phyloP scores from a whole-genome alignment of 2,888 invertebrate genomes.

The Ptychoptera contaminata region DNA sequence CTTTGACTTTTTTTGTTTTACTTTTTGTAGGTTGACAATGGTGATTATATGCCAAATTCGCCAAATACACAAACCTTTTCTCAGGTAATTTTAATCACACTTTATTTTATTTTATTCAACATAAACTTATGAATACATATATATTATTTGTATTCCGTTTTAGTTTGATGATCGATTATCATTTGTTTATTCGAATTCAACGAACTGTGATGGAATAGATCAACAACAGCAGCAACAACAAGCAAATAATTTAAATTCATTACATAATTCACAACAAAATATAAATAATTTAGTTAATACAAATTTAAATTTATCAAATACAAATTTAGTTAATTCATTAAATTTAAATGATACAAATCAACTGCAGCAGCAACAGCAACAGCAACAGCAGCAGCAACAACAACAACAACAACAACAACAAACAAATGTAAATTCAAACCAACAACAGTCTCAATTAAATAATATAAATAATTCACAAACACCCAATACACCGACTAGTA shows the following conservation, averaged over 20 bases:
- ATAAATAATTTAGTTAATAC: slow-evolving; percentile 1
- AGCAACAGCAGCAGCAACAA: slow-evolving; percentile 13
- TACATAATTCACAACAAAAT: slow-evolving; percentile 2
- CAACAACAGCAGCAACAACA: background rate
- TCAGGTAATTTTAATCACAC: slow-evolving; percentile 10
- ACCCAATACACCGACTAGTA: slow-evolving; percentile 50
- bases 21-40: background rate
- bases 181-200: slow-evolving; percentile 9
- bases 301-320: background rate
- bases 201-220: background rate
- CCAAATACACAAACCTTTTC: slow-evolving; percentile 12
- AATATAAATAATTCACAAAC: slow-evolving; percentile 9
- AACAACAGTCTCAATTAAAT: slow-evolving; percentile 12
- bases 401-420: slow-evolving; percentile 12
- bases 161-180: slow-evolving; percentile 11
- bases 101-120: background rate
- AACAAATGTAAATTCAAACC: no score
- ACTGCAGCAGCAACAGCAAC: slow-evolving; percentile 15
- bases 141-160: background rate
- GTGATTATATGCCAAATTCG: slow-evolving; percentile 11
- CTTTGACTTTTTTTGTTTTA: background rate
- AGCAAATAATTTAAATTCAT: background rate
- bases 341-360: slow-evolving; percentile 3
- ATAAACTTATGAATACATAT: background rate
- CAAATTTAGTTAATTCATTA: slow-evolving; percentile 1